Conservation (phyloP, 2,113 vertebrate genomes). For the Phyllopteryx taeniolatus region DNA sequence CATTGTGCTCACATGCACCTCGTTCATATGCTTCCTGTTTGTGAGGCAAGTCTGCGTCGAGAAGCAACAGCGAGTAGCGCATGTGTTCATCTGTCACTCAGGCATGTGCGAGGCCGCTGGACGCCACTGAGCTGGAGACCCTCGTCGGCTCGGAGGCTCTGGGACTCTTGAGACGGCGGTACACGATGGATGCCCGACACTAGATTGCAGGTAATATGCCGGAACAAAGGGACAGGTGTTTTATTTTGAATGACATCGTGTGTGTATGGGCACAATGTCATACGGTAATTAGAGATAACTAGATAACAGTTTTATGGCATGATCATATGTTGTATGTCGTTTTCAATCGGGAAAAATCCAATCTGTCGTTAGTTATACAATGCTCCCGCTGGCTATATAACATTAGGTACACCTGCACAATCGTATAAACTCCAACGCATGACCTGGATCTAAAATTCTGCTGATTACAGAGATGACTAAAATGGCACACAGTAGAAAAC, state of each 20-base stretch:
- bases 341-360: not conserved
- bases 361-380: not conserved
- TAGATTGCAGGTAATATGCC: slow-evolving; percentile 53
- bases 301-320: not conserved
- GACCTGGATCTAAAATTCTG: too few species aligned
- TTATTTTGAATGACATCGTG: slow-evolving; percentile 6
- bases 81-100: slow-evolving; percentile 25
- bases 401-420: not conserved
- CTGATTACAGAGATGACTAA: too few species aligned
- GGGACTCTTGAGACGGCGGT: slow-evolving; percentile 8
- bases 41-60: slow-evolving; percentile 13
- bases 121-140: slow-evolving; percentile 46
- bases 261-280: not conserved
- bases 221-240: not conserved
- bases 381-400: not conserved
- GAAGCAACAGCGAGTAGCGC: not conserved
- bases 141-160: slow-evolving; percentile 10
- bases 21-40: slow-evolving; percentile 70
- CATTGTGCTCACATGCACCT: slow-evolving; percentile 57
- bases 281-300: not conserved
- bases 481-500: too few species aligned
- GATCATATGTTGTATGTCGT: not conserved
- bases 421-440: not conserved
- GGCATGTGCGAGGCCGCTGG: slow-evolving; percentile 36
- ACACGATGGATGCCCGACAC: slow-evolving; percentile 43